phyloP scores from a whole-genome alignment of 2,113 vertebrate species.

The Anoura caudifer region DNA sequence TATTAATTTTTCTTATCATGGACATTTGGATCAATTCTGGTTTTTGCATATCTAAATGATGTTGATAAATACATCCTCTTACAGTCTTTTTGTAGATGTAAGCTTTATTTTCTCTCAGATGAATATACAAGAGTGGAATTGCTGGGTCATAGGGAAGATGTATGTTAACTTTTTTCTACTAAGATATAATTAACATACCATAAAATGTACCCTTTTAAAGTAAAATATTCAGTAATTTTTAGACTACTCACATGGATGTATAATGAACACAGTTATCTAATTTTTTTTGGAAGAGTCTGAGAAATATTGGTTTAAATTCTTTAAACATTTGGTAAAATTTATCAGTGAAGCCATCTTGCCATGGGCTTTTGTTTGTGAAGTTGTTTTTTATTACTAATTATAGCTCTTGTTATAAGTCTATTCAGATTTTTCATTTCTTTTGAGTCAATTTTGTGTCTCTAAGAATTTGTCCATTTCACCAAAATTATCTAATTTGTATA shows the following conservation, averaged over 20 bases:
- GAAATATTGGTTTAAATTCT: neutral
- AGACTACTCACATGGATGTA: neutral
- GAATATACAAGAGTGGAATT: neutral
- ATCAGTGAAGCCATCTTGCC: neutral
- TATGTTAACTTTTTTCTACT: neutral
- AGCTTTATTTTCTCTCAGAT: conserved; percentile 14
- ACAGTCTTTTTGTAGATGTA: neutral
- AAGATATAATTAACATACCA: neutral
- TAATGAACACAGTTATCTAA: neutral
- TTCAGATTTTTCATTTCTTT: neutral
- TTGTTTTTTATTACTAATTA: neutral
- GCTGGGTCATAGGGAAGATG: neutral
- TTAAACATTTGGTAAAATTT: neutral
- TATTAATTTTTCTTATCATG: neutral
- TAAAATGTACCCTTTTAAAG: neutral
- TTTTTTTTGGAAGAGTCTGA: neutral
- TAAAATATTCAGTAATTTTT: neutral
- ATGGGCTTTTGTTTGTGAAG: neutral
- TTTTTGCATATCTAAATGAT: neutral
- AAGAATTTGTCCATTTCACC: neutral
- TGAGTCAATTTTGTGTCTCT: neutral
- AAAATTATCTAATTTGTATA: neutral
- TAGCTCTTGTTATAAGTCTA: neutral
- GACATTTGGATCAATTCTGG: neutral
- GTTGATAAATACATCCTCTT: neutral